Evolutionary conservation across 2,113 vertebrate species (phyloP).

Genomic region (Romanogobio albipinnatus): DNA sequence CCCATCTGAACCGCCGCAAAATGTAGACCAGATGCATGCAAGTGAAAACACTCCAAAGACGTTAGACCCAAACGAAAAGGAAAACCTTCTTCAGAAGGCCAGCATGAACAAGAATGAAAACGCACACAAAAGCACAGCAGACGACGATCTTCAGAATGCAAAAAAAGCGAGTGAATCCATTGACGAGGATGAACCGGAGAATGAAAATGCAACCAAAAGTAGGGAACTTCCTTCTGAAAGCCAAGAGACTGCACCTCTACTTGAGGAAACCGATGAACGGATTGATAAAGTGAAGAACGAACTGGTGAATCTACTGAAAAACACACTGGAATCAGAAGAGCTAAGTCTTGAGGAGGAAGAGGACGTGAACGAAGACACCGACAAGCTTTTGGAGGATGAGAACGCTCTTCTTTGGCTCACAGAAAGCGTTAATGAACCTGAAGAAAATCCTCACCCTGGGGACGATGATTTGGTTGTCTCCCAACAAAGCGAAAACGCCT

Average conservation of each 20-base stretch:
- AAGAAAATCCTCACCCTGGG: constrained; percentile 14
- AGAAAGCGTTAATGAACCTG: not conserved
- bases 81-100: constrained; percentile 5
- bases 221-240: not conserved
- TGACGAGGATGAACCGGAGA: not conserved
- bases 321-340: constrained; percentile 53
- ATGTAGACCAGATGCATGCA: not conserved
- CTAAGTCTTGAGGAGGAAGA: constrained; percentile 12
- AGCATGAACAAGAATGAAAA: constrained; percentile 8
- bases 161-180: not conserved
- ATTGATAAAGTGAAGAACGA: constrained; percentile 44
- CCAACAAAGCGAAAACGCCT: not conserved
- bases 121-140: not conserved
- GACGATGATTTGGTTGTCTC: not conserved
- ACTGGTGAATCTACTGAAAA: constrained; percentile 25
- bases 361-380: constrained; percentile 25
- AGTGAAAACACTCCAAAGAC: constrained; percentile 10
- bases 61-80: constrained; percentile 29
- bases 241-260: not conserved
- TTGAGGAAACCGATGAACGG: constrained; percentile 20
- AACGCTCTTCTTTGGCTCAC: constrained; percentile 75
- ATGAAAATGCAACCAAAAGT: not conserved
- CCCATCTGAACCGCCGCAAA: not conserved
- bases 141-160: not conserved
- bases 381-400: constrained; percentile 87